Base-by-base conservation (phyloP, 2,888 invertebrate species). In the Nymphalis c-album region DNA sequence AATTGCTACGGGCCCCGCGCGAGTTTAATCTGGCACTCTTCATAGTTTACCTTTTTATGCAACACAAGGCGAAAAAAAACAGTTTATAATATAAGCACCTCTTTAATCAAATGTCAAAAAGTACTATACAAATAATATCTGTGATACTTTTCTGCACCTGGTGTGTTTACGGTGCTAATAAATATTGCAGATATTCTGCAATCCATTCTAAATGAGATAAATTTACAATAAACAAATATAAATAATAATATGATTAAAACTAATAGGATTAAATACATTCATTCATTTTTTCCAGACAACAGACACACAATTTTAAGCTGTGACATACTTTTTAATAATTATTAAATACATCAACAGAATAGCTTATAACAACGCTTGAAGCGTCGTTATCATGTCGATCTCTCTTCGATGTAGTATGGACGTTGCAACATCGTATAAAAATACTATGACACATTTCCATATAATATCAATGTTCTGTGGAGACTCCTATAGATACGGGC, bases 221-320 rank as follows among this genome's bases (percentile, higher is more conserved):
- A 84, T 79, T 85, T 82, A 82, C 83, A 85, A 83, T 81, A 81
- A 75, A 76, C 73, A 76, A 76, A 74, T 79, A 83, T 84, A 77
- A 82, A 84, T 87, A 86, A 82, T 18, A 83, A 82, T 81, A 82
- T 85, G 80, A 83, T 83, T 86, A 85, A 79, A 86, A 84, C 85
- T 88, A 88, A 84, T 88, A 89, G 85, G 87, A 87, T 90, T 86
- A 90, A 89, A 91, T 88, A 90, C 89, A 90, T 86, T 88, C 90
- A 85, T 84, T 80, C 90, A 73, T 85, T 83, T 22, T 85, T 85
- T 83, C 84, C 85, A 76, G 75, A 76, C 84, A 78, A 76, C 80
- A 81, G 79, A 77, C 87, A 85, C 84, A 83, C 80, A 84, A 80
- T 79, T 82, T 80, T 72, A 80, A 83, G 78, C 78, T 79, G 75